Base-by-base conservation (phyloP, 1,140 invertebrate species). In the Zaprionus nigranus region DNA sequence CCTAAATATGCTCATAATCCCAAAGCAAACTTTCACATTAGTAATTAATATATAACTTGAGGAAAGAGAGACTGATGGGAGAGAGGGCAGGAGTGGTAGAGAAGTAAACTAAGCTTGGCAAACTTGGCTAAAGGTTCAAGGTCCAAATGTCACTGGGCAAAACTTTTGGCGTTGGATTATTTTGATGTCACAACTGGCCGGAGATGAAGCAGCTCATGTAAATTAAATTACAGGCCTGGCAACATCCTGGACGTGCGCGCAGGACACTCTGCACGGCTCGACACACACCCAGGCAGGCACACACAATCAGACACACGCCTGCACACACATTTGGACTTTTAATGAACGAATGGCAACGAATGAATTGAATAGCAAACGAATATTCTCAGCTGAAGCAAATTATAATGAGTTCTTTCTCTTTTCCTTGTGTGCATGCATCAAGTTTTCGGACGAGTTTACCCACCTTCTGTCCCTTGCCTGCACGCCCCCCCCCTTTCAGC, bases 11-110 rank as follows among this genome's bases (percentile, higher is more conserved):
- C 65, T 70, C 79, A 86, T 86, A 87, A 87, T 79, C 56, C 46
- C 28, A 30, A 38, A 28, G 24, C 59, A 88, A 84, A 88, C 85
- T 90, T 87, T 84, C 51, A 81, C 81, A 88, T 90, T 87, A 88
- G 81, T 84, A 84, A 87, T 84, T 90, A 87, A 87, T 87, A 88
- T 75, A 72, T 53, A 62, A 56, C 58, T 57, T 49, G 59, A 24
- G 58, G 53, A 54, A 46, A 26, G 63, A 22, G 26, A 62, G 58
- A 15, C n/a, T n/a, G 17, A 30, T 7, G 30, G 28, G 28, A 3
- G 46, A 53, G 20, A 7, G 4, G 36, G 51, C n/a, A n/a, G 20
- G 1, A 5, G 7, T n/a, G n/a, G n/a, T n/a, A 17, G 17, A 17
- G 17, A 17, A 20, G 24, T 2, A 17, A 43, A 43, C 46, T 49